Conservation (phyloP, 2,888 invertebrate genomes). For the Colletes collaris region DNA sequence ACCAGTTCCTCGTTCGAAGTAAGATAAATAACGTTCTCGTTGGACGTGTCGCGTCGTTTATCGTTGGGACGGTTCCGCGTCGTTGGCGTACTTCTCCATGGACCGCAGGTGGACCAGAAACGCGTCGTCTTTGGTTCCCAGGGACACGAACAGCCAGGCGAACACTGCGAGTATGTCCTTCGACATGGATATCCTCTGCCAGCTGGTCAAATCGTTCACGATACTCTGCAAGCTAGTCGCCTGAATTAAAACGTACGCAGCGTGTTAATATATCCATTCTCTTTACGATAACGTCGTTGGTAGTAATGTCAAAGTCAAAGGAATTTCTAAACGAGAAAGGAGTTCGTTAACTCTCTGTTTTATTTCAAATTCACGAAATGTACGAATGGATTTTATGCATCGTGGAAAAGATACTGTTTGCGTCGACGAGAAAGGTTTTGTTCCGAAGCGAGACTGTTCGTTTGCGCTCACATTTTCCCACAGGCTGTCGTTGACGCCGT, state of each 20-base stretch:
- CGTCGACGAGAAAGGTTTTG: no score
- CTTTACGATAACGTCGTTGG: no score
- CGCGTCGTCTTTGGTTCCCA: conserved; percentile 77
- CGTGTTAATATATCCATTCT: no score
- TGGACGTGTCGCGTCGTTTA: conserved; percentile 2
- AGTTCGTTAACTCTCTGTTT: no score
- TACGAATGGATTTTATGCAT: no score
- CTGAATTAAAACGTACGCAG: conserved; percentile 52
- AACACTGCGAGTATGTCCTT: conserved; percentile 77
- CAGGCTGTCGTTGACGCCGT: conserved; percentile 45
- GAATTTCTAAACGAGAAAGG: no score
- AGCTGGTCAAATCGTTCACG: conserved; percentile 69
- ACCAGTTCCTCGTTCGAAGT: not conserved
- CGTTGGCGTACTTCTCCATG: conserved; percentile 74
- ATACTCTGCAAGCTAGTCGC: conserved; percentile 54
- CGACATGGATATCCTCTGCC: conserved; percentile 75
- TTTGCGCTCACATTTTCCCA: conserved; percentile 52
- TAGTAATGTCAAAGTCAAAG: no score
- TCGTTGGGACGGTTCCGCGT: conserved; percentile 31
- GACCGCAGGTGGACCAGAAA: conserved; percentile 73
- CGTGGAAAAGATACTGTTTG: no score
- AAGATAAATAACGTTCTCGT: no score
- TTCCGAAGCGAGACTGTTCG: not conserved
- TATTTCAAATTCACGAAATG: no score
- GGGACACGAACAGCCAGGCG: conserved; percentile 77